Evolutionary conservation across 2,113 vertebrate genomes (phyloP).

Genomic region (Thomomys bottae): DNA sequence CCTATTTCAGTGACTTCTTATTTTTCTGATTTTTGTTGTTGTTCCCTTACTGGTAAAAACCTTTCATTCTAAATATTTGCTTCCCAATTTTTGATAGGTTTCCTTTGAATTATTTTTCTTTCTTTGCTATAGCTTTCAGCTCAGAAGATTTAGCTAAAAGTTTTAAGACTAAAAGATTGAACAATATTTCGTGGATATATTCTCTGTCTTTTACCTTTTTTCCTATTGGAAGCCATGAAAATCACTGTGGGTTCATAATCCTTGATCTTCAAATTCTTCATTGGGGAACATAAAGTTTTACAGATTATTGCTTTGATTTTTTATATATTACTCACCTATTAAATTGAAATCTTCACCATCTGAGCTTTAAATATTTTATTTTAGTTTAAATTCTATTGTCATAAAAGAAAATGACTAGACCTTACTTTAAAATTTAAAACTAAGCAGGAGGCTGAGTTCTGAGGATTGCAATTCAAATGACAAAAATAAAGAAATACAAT

Average conservation of each 20-base stretch:
- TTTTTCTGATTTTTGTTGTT: neutral
- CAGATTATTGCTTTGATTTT: constrained; percentile 29
- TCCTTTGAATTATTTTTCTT: constrained; percentile 44
- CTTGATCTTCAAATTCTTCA: constrained; percentile 5
- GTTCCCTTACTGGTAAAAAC: neutral
- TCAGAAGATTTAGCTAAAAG: constrained; percentile 6
- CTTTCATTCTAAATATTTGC: constrained; percentile 7
- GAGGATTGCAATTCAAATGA: too few relatives aligned
- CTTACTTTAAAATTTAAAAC: constrained; percentile 10
- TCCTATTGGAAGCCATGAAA: neutral
- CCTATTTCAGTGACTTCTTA: neutral
- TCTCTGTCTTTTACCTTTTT: neutral
- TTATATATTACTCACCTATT: neutral
- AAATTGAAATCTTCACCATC: neutral
- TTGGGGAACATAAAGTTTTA: neutral
- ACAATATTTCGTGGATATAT: neutral
- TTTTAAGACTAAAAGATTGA: constrained; percentile 20
- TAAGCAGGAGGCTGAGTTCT: too few relatives aligned
- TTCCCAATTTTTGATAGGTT: constrained; percentile 25
- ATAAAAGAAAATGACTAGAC: neutral
- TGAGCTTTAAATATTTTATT: constrained; percentile 23
- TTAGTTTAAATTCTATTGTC: constrained; percentile 22
- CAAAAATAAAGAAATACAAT: too few relatives aligned
- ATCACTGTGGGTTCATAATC: neutral
- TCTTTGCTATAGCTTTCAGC: neutral